Conservation (phyloP, 2,888 invertebrate species). For the Lasioglossum marginatum region DNA sequence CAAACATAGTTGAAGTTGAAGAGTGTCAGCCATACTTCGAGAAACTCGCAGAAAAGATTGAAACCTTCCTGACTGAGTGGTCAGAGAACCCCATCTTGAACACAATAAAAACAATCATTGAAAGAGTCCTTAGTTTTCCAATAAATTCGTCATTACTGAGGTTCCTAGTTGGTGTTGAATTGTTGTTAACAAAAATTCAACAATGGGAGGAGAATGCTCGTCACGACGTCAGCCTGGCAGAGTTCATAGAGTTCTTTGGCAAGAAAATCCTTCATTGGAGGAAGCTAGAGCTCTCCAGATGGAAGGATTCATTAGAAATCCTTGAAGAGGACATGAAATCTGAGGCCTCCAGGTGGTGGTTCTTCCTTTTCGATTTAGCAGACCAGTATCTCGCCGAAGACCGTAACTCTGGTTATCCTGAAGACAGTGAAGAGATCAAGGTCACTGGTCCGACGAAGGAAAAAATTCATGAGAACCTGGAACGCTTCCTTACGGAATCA, state of each 20-base stretch:
- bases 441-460: constrained; percentile 68
- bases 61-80: constrained; percentile 91
- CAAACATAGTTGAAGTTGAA: constrained; percentile 92
- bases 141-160: constrained; percentile 93
- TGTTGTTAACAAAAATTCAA: constrained; percentile 92
- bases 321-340: constrained; percentile 88
- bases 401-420: not conserved
- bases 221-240: constrained; percentile 92
- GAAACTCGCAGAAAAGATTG: constrained; percentile 87
- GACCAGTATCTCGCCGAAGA: constrained; percentile 86
- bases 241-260: constrained; percentile 90
- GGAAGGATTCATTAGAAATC: constrained; percentile 93
- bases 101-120: constrained; percentile 89
- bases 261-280: constrained; percentile 96
- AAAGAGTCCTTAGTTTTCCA: constrained; percentile 89
- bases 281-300: constrained; percentile 93
- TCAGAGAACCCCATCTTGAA: constrained; percentile 95
- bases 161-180: constrained; percentile 95
- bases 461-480: constrained; percentile 87
- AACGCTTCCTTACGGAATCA: constrained; percentile 93
- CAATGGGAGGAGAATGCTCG: constrained; percentile 98
- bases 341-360: constrained; percentile 95
- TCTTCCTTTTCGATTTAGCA: constrained; percentile 91
- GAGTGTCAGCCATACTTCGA: constrained; percentile 90
- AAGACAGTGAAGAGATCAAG: constrained; percentile 65